Conservation (phyloP, 2,113 vertebrate species). For the Chaetops frenatus region DNA sequence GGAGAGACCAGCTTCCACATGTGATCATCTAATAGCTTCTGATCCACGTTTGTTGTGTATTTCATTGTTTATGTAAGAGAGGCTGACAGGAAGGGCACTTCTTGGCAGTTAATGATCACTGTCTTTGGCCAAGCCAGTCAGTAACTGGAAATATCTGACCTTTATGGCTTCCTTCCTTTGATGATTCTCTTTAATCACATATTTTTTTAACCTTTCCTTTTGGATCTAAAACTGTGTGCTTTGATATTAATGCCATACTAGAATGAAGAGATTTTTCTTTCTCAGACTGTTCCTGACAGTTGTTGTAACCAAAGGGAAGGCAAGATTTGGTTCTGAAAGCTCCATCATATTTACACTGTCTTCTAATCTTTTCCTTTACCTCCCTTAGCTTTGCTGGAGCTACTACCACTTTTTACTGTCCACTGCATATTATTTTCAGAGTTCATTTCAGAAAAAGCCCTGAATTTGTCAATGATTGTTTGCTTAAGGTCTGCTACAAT, state of each 20-base stretch:
- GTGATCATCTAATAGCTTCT: not conserved
- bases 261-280: not conserved
- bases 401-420: not conserved
- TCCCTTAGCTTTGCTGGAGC: not conserved
- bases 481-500: not conserved
- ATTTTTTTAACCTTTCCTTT: conserved; percentile 34
- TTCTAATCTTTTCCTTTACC: not conserved
- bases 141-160: conserved; percentile 55
- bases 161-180: conserved; percentile 29
- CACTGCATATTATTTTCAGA: not conserved
- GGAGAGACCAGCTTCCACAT: not conserved
- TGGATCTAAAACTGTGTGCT: not conserved
- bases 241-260: not conserved
- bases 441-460: not conserved
- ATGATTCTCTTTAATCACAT: not conserved
- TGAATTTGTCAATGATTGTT: not conserved
- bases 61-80: conserved; percentile 44
- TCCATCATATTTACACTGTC: not conserved
- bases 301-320: not conserved
- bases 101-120: conserved; percentile 41
- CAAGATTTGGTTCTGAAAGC: not conserved
- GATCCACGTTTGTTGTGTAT: not conserved
- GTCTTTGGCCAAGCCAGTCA: conserved; percentile 22
- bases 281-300: not conserved
- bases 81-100: conserved; percentile 11